Conservation (phyloP, 2,888 invertebrate species). For the Aspidapion aeneum region DNA sequence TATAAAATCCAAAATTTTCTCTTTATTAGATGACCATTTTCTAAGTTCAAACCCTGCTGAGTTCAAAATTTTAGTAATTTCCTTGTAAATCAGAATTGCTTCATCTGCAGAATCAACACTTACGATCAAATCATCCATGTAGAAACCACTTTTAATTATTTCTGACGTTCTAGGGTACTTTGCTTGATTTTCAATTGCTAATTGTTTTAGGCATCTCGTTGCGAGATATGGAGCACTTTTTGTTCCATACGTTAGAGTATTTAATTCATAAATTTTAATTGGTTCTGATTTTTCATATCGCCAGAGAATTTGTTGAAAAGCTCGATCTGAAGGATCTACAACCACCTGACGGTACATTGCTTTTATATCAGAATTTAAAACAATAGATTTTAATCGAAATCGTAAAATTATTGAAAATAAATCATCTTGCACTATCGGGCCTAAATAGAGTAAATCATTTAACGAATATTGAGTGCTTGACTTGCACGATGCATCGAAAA, state of each 20-base stretch:
- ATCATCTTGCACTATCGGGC: neutral
- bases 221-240: no score
- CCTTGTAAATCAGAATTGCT: no score
- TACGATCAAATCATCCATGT: no score
- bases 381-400: neutral
- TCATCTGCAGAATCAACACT: no score
- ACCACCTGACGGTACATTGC: neutral
- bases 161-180: slow-evolving; percentile 12
- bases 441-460: slow-evolving; percentile 15
- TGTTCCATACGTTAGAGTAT: slow-evolving; percentile 22
- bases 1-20: slow-evolving; percentile 2
- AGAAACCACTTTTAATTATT: slow-evolving; percentile 15
- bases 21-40: slow-evolving; percentile 20
- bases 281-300: slow-evolving; percentile 9
- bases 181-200: slow-evolving; percentile 13
- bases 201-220: no score
- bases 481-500: slow-evolving; percentile 2
- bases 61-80: no score
- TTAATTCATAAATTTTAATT: slow-evolving; percentile 15
- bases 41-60: no score
- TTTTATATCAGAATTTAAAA: neutral
- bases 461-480: slow-evolving; percentile 9
- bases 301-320: neutral
- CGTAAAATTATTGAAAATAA: neutral
- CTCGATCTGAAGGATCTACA: neutral